Evolutionary conservation across 1,140 invertebrate genomes (phyloP).

Genomic region (Calephelis nemesis): DNA sequence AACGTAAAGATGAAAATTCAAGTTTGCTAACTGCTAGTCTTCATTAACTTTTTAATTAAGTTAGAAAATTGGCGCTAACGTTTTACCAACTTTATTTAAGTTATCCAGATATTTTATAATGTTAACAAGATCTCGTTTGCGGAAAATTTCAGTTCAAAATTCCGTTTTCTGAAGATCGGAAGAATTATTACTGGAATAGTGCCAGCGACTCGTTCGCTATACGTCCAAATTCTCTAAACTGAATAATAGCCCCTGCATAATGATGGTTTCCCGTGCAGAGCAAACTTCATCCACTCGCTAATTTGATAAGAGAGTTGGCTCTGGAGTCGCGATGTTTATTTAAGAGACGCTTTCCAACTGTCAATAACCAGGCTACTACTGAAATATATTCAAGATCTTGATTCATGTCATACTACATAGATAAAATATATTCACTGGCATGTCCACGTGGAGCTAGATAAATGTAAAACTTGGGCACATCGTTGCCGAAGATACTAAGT

Average conservation of each 20-base stretch:
- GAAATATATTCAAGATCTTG: constrained; percentile 2
- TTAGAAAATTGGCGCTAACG: no score
- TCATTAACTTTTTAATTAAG: no score
- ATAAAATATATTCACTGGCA: no score
- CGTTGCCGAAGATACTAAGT: no score
- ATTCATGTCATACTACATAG: background rate
- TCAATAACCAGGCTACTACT: constrained; percentile 2
- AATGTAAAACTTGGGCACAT: no score
- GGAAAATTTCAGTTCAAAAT: constrained; percentile 16
- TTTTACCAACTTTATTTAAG: no score
- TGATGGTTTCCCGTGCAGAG: constrained; percentile 12
- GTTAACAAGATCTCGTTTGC: constrained; percentile 11
- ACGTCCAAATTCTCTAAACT: constrained; percentile 17
- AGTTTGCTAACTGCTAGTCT: no score
- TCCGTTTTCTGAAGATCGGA: constrained; percentile 5
- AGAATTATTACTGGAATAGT: constrained; percentile 13
- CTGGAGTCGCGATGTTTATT: constrained; percentile 9
- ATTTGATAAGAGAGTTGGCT: constrained; percentile 14
- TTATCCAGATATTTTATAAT: background rate
- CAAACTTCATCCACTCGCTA: constrained; percentile 5
- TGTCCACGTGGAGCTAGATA: no score
- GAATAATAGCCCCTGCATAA: constrained; percentile 15
- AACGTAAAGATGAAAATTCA: no score
- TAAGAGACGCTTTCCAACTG: constrained; percentile 5
- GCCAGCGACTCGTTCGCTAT: constrained; percentile 11